Base-by-base conservation (phyloP, 2,797 vertebrate genomes). In the Acridotheres tristis region DNA sequence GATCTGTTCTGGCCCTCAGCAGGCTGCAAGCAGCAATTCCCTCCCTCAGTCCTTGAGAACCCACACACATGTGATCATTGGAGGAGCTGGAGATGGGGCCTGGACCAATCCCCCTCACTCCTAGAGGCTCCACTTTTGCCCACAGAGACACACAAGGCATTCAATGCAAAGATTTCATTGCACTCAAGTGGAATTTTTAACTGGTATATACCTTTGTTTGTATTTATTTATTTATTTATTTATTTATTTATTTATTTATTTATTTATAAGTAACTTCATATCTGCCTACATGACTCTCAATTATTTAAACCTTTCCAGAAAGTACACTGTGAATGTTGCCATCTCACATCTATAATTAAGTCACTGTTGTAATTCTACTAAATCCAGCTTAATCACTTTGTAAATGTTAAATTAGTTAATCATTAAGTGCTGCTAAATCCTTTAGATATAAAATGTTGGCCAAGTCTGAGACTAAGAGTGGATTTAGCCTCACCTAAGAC, bases 11-110 rank as follows among this genome's bases (percentile, higher is more conserved):
- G 32, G 5, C 13, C 27, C 43, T 23, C 58, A 65, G 43, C 27
- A 55, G 21, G 16, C 11, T 42, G 26, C 26, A 69, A 22, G 3
- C 12, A 57, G 16, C 45, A 59, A 9, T 13, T n/a, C 6, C 16
- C 23, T 65, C 21, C 19, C 42, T n/a, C 32, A 51, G 23, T 29
- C 6, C 38, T 29, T 6, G 3, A 2, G 0, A 50, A 8, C 2
- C 9, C 43, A 16, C 51, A 78, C 17, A 10, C 3, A 6, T 16
- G 30, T 20, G 36, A n/a, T 20, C n/a, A 32, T 23, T 5, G 5
- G 58, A 43, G 19, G 2, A 48, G 59, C 8, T 34, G 42, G 13
- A 20, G 18, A 8, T 27, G n/a, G 11, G 6, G 27, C 38, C 51
- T n/a, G 32, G 32, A 72, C 9, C 21, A 20, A 65, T 38, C 21